Percentiles rank a stretch among this genome's conserved stretches.
Conservation (phyloP, 2,113 vertebrate genomes). For the Nesoenas mayeri region DNA sequence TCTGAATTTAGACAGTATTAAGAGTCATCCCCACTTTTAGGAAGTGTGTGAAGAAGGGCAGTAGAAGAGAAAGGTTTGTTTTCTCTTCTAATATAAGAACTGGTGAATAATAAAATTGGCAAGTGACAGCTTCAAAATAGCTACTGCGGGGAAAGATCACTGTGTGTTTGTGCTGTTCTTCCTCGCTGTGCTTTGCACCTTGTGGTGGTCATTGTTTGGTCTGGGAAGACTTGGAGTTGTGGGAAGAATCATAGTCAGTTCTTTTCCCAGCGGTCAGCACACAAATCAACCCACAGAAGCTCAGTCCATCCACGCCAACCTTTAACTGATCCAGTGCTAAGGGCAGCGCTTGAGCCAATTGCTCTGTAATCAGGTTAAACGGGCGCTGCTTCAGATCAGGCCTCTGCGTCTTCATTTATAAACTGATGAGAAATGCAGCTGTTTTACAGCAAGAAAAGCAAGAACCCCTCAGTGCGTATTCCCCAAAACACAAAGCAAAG, state of each 20-base stretch:
- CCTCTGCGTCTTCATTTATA: accelerated
- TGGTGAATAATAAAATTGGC: background rate
- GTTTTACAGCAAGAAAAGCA: background rate
- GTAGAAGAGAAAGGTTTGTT: background rate
- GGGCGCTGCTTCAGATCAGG: background rate
- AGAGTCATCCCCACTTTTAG: background rate
- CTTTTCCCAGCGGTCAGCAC: background rate
- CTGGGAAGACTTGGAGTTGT: background rate
- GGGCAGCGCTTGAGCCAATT: background rate
- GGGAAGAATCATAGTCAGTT: background rate
- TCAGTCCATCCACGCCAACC: background rate
- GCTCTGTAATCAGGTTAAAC: background rate
- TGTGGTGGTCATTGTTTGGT: accelerated
- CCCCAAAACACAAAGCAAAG: background rate
- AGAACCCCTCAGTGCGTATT: background rate
- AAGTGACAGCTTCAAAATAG: background rate
- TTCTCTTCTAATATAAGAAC: background rate
- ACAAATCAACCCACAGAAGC: background rate
- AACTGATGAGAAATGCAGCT: background rate
- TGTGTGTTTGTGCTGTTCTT: background rate
- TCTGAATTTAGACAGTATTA: background rate
- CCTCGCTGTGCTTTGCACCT: background rate
- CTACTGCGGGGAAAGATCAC: background rate
- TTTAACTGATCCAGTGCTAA: background rate
- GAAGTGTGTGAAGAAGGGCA: background rate